Evolutionary conservation across 2,113 vertebrate genomes (phyloP).

Genomic region (Geothlypis trichas): DNA sequence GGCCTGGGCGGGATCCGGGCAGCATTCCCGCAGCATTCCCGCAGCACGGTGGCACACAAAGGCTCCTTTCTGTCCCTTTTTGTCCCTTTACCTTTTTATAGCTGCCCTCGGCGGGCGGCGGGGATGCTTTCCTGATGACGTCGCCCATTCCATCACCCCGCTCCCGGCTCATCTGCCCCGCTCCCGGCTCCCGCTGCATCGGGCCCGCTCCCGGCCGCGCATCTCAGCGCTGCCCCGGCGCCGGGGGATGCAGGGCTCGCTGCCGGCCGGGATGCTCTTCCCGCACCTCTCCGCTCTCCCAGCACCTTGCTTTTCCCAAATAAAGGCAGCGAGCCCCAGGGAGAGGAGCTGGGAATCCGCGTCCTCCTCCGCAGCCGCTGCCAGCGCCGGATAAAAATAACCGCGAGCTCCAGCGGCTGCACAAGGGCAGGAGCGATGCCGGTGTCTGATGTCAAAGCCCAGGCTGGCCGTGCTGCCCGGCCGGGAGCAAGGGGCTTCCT

Average conservation of each 20-base stretch:
- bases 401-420: not conserved
- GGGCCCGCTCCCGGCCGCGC: not conserved
- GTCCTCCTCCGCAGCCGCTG: constrained; percentile 36
- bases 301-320: constrained; percentile 59
- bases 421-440: constrained; percentile 39
- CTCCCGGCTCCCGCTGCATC: constrained; percentile 11
- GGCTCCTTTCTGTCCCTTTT: not conserved
- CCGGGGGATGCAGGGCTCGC: rapidly evolving
- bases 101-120: constrained; percentile 77
- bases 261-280: not conserved
- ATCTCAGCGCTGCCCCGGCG: not conserved
- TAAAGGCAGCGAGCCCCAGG: constrained; percentile 39
- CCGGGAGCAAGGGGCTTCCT: not conserved
- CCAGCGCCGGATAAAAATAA: constrained; percentile 77
- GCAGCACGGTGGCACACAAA: not conserved
- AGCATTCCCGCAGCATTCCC: not conserved
- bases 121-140: constrained; percentile 79
- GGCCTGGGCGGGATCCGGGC: rapidly evolving
- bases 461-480: not conserved
- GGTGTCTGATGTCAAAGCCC: not conserved
- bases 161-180: constrained; percentile 75
- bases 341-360: not conserved
- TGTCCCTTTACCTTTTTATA: constrained; percentile 90
- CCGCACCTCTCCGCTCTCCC: not conserved
- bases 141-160: constrained; percentile 80